Evolutionary conservation across 1,140 invertebrate species (phyloP), one percentile per base, ranked within the genome.

Genomic region (Drosophila jambulina): DNA sequence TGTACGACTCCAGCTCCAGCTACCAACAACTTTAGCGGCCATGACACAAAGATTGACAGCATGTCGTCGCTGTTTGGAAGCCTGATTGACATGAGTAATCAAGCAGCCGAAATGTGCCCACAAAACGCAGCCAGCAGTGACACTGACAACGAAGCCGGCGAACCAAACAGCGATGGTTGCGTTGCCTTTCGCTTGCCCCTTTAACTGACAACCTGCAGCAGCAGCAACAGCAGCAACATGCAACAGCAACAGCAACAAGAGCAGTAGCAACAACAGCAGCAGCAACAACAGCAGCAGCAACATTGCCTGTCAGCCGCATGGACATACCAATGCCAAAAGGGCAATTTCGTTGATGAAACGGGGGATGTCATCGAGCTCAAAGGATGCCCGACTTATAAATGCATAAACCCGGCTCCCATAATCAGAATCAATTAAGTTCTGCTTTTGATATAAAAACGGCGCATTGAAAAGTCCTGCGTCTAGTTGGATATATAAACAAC

Each of bases 11-110:
- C 56, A 59, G 78, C 49, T 29, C 77, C 48, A 8, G 19, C 67
- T 42, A 72, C 70, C 70, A 82, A 82, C 80, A 81, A 86, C 85
- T 90, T 90, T 79, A 88, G 74, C 74, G 85, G 87, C 81, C 86
- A 91, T 91, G 86, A 90, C 87, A 90, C 86, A 91, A 90, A 86
- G 86, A 90, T 91, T 90, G 86, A 90, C 86, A 90, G 86, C 86
- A 90, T 90, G 86, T 90, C 86, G 86, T 91, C 86, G 86, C 86
- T 91, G 86, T 82, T 90, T 90, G 86, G 76, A 90, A 91, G 77
- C 82, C 87, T 90, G 86, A 90, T 90, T 90, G 86, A 90, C 86
- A 90, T 90, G 86, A 91, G 86, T 91, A 90, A 90, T 90, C 86
- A 90, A 90, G 86, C 86, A 86, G 79, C 85, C 85, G 86, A 90